These are phyloP conservation scores for Cariama cristata DNA, from an alignment of 2,113 vertebrate genomes.

Conservation along the genomic window DNA sequence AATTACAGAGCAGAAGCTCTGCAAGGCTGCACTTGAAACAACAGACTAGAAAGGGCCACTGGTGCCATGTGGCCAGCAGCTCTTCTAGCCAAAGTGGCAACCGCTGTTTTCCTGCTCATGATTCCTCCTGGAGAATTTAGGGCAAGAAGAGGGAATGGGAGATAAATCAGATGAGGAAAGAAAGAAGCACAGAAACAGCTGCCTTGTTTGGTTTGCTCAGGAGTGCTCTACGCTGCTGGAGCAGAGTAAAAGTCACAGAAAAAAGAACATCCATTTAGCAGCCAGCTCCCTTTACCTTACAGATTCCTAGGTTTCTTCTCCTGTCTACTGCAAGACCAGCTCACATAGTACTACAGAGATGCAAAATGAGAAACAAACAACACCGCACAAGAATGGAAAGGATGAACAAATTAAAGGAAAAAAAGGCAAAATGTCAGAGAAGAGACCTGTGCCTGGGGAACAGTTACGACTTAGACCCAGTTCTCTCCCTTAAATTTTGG, in stretches of 20 bases:
- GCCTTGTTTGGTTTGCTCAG: background rate
- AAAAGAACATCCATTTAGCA: fast-evolving
- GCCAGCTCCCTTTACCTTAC: background rate
- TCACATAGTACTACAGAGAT: background rate
- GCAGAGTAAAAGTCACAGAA: background rate
- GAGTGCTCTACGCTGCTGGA: background rate
- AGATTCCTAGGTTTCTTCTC: background rate
- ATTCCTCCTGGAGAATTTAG: background rate
- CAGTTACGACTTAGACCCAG: background rate
- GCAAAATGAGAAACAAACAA: background rate
- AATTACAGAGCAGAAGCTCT: background rate
- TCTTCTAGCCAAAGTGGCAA: background rate
- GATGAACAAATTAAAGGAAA: background rate
- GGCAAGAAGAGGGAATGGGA: background rate
- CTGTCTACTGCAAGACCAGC: background rate
- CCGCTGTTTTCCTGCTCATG: background rate
- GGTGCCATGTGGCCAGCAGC: background rate
- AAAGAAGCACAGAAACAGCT: background rate
- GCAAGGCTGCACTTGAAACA: background rate
- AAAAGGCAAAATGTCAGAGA: background rate
- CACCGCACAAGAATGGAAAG: background rate
- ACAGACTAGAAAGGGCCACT: background rate
- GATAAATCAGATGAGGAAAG: background rate
- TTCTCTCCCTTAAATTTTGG: background rate
- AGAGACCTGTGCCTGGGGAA: background rate